Evolutionary conservation across 2,797 vertebrate genomes (phyloP).

Genomic region (Micromesistius poutassou): DNA sequence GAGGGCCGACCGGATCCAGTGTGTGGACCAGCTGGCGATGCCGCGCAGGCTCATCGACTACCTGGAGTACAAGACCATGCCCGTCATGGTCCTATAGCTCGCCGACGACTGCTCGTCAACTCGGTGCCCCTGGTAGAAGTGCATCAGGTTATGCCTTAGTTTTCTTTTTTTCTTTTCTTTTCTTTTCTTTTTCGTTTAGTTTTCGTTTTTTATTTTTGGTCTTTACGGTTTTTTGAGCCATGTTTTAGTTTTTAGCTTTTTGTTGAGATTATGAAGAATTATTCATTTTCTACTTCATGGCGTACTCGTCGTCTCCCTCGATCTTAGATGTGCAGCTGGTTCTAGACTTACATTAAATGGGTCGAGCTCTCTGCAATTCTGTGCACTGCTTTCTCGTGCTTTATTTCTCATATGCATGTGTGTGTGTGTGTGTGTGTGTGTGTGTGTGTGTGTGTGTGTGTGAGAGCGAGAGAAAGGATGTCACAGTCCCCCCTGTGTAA

Average conservation of each 20-base stretch:
- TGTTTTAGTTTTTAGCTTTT: background rate
- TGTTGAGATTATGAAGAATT: background rate
- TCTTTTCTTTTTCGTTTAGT: background rate
- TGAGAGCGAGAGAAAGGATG: background rate
- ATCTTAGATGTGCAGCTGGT: conserved; percentile 1
- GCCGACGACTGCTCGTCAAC: background rate
- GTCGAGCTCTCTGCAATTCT: background rate
- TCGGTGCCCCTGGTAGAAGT: background rate
- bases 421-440: background rate
- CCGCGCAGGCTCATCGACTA: conserved; percentile 77
- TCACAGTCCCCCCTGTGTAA: background rate
- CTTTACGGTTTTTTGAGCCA: background rate
- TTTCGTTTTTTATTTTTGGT: background rate
- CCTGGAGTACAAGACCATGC: conserved; percentile 71
- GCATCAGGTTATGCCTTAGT: background rate
- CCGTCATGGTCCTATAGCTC: conserved; percentile 38
- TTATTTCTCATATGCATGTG: no score
- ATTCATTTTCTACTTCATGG: background rate
- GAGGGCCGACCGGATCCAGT: conserved; percentile 58
- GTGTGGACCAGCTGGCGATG: conserved; percentile 77
- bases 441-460: no score
- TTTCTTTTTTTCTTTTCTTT: background rate
- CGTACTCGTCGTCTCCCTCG: background rate
- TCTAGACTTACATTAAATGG: background rate
- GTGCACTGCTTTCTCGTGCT: background rate